Evolutionary conservation across 1,140 invertebrate species (phyloP), one percentile per base, ranked within the genome.

Genomic region (Neodiprion virginianus): DNA sequence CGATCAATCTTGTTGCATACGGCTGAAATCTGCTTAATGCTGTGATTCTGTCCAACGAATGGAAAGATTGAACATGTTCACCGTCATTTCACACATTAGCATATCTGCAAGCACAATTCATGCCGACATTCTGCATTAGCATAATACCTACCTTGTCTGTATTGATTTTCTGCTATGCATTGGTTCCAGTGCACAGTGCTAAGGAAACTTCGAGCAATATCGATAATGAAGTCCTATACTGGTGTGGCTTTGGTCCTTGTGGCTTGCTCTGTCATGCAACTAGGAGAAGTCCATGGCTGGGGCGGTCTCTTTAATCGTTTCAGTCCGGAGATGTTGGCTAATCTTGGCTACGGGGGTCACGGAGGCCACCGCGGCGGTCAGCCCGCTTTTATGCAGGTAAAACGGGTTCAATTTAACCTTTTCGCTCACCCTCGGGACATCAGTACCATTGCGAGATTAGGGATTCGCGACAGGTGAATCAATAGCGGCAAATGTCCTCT

Each of bases 251-350:
- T 88, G 67, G 83, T 88, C 48, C 77, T 87, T 61, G 48, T 86
- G 1, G 76, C 76, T 67, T 85, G 72, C 79, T 68, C n/a, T 74
- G 21, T 14, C n/a, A 61, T 61, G 53, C 53, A 61, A 17, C 7
- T 61, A 17, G 84, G 86, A 76, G 80, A 82, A 9, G 91, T 90
- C 17, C 85, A 92, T 72, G 93, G 92, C 48, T 95, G 94, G 94
- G 94, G 94, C 72, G 94, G 94, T 0, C 89, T 95, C 9, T 96
- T 96, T 86, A 96, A 95, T 85, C 91, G 95, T 72, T 95, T 96
- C 87, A 95, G 93, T 79, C 94, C 94, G 0, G 95, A 96, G 87
- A 94, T 96, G 93, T 88, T 96, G 8, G 92, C 93, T 61, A 95
- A 95, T 84, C 89, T 95, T 82, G 94, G 94, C 17, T 94, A 95